These are phyloP conservation scores for Anthoscopus minutus DNA, from an alignment of 2,113 vertebrate species.

Conservation along the genomic window DNA sequence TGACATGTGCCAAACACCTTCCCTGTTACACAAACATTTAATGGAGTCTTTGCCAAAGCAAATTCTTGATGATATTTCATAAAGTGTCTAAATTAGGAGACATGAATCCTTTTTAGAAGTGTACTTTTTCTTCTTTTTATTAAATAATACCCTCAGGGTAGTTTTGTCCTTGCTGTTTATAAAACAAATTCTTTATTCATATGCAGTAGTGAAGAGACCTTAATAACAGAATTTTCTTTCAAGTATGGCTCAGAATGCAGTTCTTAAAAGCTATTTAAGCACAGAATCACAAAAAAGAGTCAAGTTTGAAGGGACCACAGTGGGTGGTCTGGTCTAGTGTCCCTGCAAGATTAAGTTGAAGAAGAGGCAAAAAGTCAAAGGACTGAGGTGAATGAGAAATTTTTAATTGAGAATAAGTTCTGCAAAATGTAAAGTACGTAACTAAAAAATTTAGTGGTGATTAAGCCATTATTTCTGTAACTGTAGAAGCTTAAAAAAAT, in stretches of 20 bases:
- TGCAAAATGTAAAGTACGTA: background rate
- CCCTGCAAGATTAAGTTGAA: background rate
- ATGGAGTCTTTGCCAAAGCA: background rate
- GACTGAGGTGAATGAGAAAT: background rate
- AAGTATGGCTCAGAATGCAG: background rate
- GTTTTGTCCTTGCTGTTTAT: background rate
- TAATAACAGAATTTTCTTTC: background rate
- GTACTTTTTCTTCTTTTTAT: background rate
- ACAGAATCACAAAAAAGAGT: background rate
- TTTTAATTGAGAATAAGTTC: background rate
- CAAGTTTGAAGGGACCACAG: background rate
- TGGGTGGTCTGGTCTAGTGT: background rate
- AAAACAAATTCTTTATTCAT: background rate
- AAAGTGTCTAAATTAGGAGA: background rate
- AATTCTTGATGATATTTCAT: background rate
- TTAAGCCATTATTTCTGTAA: background rate
- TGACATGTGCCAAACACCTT: background rate
- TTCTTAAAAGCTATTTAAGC: background rate
- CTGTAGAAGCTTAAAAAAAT: background rate
- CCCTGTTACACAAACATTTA: background rate
- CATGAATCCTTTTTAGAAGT: background rate
- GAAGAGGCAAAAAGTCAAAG: slow-evolving; percentile 16
- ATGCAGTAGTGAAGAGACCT: background rate
- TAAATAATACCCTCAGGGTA: background rate
- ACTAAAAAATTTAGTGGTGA: background rate